Percentiles rank a stretch among this genome's conserved stretches.
These are phyloP conservation scores for Thamnophis sirtalis DNA, from an alignment of 2,113 vertebrate species.

Conservation along the genomic window DNA sequence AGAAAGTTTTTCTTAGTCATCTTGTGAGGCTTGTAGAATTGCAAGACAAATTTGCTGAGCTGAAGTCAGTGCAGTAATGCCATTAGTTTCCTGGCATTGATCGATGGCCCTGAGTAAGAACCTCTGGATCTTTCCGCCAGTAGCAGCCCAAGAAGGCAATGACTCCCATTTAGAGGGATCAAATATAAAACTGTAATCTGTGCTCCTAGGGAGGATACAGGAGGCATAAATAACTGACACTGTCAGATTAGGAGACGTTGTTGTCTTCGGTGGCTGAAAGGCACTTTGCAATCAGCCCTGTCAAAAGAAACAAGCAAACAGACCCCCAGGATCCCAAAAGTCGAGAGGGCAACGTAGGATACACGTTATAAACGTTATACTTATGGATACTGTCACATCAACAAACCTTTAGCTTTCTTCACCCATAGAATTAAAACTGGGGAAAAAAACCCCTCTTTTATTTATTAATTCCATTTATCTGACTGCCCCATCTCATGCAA, in stretches of 20 bases:
- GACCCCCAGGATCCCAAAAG: neutral
- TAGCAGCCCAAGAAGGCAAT: rapidly evolving
- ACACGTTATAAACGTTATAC: neutral
- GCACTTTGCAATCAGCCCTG: neutral
- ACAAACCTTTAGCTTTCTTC: neutral
- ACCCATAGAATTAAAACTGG: neutral
- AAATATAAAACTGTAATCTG: neutral
- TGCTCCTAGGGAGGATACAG: neutral
- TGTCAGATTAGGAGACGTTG: neutral
- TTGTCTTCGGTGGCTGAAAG: neutral
- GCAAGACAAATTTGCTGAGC: neutral
- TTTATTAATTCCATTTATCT: neutral
- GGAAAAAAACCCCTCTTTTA: neutral
- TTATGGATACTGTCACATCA: neutral
- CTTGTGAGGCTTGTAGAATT: neutral
- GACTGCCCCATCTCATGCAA: neutral
- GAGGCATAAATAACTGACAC: constrained; percentile 6
- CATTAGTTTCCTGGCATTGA: neutral
- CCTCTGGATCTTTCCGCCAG: neutral
- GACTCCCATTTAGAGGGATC: neutral
- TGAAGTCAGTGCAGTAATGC: neutral
- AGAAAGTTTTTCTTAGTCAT: neutral
- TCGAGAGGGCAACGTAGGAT: neutral
- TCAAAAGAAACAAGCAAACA: neutral
- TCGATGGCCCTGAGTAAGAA: rapidly evolving